Conservation (phyloP, 2,888 invertebrate species). For the Ctenicera cuprea region DNA sequence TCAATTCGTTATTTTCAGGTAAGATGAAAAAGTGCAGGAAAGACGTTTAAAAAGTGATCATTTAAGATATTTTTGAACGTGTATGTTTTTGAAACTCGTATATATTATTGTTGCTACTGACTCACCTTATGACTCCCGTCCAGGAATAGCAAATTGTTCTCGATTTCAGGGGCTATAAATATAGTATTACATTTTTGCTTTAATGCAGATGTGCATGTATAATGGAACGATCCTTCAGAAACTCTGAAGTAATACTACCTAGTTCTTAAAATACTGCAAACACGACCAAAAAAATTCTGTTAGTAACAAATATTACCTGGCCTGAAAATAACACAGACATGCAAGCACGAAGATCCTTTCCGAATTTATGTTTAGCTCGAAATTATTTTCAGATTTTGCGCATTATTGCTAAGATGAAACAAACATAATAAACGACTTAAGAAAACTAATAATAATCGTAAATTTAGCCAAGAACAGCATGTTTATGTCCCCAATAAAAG, state of each 20-base stretch:
- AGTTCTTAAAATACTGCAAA: constrained; percentile 14
- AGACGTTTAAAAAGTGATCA: constrained; percentile 1
- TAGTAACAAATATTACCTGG: constrained; percentile 27
- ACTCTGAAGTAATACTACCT: constrained; percentile 1
- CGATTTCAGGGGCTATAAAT: constrained; percentile 45
- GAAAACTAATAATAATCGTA: background rate
- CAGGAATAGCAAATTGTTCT: constrained; percentile 56
- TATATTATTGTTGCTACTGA: constrained; percentile 46
- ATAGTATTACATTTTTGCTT: constrained; percentile 39
- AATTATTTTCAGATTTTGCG: constrained; percentile 38
- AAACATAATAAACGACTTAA: background rate
- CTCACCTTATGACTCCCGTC: constrained; percentile 56
- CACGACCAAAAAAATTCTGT: constrained; percentile 14
- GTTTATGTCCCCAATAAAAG: too few relatives aligned
- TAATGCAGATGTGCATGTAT: constrained; percentile 36
- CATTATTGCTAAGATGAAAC: constrained; percentile 18
- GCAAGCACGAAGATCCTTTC: constrained; percentile 21
- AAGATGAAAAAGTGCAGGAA: background rate
- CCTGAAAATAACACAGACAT: constrained; percentile 21
- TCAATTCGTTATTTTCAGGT: constrained; percentile 2
- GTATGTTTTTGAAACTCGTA: constrained; percentile 23
- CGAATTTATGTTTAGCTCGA: constrained; percentile 25
- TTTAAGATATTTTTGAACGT: constrained; percentile 14
- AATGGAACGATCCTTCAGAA: background rate
- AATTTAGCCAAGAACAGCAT: background rate